A percentile compares a stretch with the other conserved stretches of the same genome.
phyloP scores from a whole-genome alignment of 1,140 invertebrate genomes.

The Octopus sinensis region DNA sequence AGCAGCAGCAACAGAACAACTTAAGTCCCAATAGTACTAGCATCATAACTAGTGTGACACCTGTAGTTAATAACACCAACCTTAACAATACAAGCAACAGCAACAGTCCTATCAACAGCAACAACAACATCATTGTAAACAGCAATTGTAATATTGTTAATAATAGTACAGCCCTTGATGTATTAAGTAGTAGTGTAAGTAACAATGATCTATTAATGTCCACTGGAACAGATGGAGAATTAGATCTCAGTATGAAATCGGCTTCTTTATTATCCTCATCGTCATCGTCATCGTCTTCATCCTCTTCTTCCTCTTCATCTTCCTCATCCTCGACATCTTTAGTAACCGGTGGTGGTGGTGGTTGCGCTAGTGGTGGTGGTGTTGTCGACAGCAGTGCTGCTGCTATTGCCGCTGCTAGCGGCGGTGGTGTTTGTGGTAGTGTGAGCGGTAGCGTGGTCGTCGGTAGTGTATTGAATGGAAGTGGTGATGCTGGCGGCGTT shows the following conservation, averaged over 20 bases:
- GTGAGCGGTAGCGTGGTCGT: not conserved
- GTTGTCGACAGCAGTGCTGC: too few species aligned
- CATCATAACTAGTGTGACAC: not conserved
- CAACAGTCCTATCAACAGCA: not conserved
- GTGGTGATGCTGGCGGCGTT: not conserved
- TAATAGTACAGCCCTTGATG: not conserved
- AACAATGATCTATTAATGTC: conserved; percentile 22
- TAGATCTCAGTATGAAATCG: conserved; percentile 50
- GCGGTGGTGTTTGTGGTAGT: not conserved
- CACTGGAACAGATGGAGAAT: conserved; percentile 36
- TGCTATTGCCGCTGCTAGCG: not conserved
- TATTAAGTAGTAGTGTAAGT: not conserved
- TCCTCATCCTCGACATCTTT: conserved; percentile 10
- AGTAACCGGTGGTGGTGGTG: not conserved
- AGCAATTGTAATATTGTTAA: conserved; percentile 1
- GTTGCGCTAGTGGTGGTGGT: too few species aligned
- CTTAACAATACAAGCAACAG: not conserved
- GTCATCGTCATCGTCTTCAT: conserved; percentile 21
- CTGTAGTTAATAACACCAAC: not conserved
- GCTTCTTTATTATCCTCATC: conserved; percentile 30
- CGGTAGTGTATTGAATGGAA: not conserved
- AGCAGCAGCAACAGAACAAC: not conserved
- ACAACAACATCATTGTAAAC: conserved; percentile 3
- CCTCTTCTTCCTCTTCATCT: too few species aligned
- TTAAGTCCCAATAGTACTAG: not conserved